phyloP scores from a whole-genome alignment of 2,113 vertebrate genomes.

The Sebastes fasciatus region DNA sequence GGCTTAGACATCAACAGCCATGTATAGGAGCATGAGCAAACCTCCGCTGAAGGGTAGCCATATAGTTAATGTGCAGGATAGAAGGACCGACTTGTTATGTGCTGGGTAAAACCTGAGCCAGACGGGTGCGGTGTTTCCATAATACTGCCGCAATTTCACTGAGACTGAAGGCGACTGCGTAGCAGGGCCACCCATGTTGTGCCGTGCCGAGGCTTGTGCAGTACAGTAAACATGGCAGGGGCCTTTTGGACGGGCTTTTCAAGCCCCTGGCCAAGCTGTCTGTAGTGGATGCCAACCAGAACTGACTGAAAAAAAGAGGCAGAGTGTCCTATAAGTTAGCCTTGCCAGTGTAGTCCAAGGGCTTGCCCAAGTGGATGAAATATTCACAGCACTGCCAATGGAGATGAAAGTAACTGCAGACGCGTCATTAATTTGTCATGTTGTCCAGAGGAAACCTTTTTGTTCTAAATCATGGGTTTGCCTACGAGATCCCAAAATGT shows the following conservation, averaged over 20 bases:
- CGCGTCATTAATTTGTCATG: conserved; percentile 68
- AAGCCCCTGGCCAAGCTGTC: conserved; percentile 78
- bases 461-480: conserved; percentile 45
- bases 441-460: conserved; percentile 58
- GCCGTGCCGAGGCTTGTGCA: conserved; percentile 71
- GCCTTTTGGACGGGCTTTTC: conserved; percentile 75
- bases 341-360: conserved; percentile 57
- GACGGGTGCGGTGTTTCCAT: conserved; percentile 76
- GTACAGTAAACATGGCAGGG: conserved; percentile 78
- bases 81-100: conserved; percentile 59
- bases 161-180: conserved; percentile 72
- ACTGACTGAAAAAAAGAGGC: conserved; percentile 66
- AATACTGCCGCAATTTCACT: conserved; percentile 75
- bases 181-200: conserved; percentile 81
- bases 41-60: conserved; percentile 18
- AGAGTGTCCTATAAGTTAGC: conserved; percentile 67
- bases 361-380: conserved; percentile 60
- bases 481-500: conserved; percentile 38
- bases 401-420: conserved; percentile 61
- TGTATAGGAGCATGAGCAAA: conserved; percentile 24
- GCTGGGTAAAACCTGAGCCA: conserved; percentile 61
- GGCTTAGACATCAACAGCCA: neutral
- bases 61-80: conserved; percentile 48
- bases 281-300: conserved; percentile 74
- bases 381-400: conserved; percentile 54